These are phyloP conservation scores for Brachypodius melanocephalos DNA, from an alignment of 2,113 vertebrate species.

Conservation along the genomic window DNA sequence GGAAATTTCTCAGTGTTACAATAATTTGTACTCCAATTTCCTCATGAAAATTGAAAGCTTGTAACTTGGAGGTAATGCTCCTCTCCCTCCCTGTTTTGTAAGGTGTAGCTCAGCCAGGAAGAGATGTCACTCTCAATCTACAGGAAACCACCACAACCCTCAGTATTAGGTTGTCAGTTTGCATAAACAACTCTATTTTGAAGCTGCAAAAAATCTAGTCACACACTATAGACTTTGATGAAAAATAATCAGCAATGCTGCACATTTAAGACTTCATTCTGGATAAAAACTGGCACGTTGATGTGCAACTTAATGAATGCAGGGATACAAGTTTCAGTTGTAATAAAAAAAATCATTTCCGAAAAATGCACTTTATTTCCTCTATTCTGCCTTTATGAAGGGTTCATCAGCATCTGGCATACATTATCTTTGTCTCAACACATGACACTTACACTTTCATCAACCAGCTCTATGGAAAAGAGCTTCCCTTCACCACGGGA, in stretches of 20 bases:
- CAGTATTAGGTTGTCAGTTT: constrained; percentile 11
- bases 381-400: constrained; percentile 26
- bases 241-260: constrained; percentile 41
- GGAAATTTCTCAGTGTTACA: neutral
- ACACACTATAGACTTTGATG: constrained; percentile 30
- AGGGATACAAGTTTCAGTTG: neutral
- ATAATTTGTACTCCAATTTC: constrained; percentile 11
- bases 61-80: neutral
- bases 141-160: neutral
- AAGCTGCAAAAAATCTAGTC: constrained; percentile 41
- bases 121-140: neutral
- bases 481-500: constrained; percentile 95
- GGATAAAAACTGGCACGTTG: neutral
- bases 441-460: constrained; percentile 88
- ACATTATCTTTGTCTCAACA: constrained; percentile 3
- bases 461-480: constrained; percentile 93
- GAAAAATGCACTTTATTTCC: constrained; percentile 29
- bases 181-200: constrained; percentile 39
- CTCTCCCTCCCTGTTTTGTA: neutral
- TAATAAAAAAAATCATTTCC: constrained; percentile 33
- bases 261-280: constrained; percentile 14
- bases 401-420: neutral
- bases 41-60: constrained; percentile 34
- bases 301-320: constrained; percentile 40
- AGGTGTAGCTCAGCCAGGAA: neutral